Evolutionary conservation across 2,113 vertebrate species (phyloP).

Genomic region (Lates calcarifer): DNA sequence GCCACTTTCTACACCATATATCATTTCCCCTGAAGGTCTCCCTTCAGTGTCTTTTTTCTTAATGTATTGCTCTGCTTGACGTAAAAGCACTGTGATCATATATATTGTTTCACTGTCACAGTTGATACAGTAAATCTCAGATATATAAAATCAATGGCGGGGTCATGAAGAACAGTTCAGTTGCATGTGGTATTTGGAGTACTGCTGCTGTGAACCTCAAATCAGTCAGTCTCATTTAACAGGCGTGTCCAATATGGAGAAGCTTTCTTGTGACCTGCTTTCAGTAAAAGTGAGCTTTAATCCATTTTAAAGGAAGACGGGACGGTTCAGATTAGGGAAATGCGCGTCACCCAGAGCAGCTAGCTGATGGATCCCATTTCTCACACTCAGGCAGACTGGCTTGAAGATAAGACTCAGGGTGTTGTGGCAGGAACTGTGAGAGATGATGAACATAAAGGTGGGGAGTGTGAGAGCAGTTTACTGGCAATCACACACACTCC

Average conservation of each 20-base stretch:
- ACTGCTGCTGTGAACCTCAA: constrained; percentile 29
- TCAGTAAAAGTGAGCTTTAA: constrained; percentile 64
- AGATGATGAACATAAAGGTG: constrained; percentile 67
- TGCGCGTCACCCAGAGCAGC: constrained; percentile 67
- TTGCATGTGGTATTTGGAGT: constrained; percentile 21
- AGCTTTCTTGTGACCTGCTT: constrained; percentile 63
- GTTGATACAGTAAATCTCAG: constrained; percentile 33
- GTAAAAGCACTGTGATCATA: constrained; percentile 16
- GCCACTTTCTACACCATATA: constrained; percentile 31
- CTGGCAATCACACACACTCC: constrained; percentile 65
- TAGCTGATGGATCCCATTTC: constrained; percentile 72
- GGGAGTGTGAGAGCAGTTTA: constrained; percentile 68
- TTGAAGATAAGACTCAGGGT: constrained; percentile 74
- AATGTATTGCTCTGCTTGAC: constrained; percentile 9
- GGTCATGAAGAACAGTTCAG: constrained; percentile 13
- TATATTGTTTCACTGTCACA: constrained; percentile 52
- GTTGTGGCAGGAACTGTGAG: constrained; percentile 62
- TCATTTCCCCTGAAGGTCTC: constrained; percentile 22
- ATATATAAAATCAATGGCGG: constrained; percentile 18
- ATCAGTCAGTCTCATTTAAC: constrained; percentile 57
- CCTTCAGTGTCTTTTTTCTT: constrained; percentile 10
- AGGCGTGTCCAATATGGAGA: constrained; percentile 45
- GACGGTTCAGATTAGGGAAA: constrained; percentile 70
- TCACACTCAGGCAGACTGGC: constrained; percentile 54
- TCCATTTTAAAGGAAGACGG: constrained; percentile 71